Evolutionary conservation across 2,113 vertebrate genomes (phyloP).

Genomic region (Danionella cerebrum): DNA sequence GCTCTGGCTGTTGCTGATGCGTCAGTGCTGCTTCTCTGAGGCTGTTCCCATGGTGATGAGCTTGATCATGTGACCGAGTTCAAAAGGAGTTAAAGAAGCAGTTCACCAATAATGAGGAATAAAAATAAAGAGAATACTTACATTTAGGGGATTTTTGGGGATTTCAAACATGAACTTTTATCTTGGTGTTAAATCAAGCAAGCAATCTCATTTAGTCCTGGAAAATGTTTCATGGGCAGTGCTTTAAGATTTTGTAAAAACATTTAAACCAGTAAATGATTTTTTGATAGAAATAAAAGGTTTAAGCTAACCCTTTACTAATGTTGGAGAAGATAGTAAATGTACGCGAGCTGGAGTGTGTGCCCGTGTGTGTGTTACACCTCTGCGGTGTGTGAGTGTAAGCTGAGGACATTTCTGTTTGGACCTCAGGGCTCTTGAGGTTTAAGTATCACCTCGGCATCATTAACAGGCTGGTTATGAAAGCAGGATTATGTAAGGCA

Average conservation of each 20-base stretch:
- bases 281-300: too few species aligned
- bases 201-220: too few species aligned
- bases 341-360: background rate
- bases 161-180: too few species aligned
- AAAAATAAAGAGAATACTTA: too few species aligned
- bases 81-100: conserved; percentile 7
- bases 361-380: background rate
- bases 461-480: conserved; percentile 47
- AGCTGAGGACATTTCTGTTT: conserved; percentile 11
- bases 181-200: too few species aligned
- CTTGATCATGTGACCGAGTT: conserved; percentile 10
- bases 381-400: background rate
- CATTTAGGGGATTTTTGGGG: too few species aligned
- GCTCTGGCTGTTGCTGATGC: background rate
- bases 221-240: too few species aligned
- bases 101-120: too few species aligned
- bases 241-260: too few species aligned
- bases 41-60: conserved; percentile 19
- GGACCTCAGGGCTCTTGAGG: background rate
- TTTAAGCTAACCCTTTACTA: too few species aligned
- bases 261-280: too few species aligned
- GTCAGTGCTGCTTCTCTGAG: background rate
- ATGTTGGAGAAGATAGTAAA: background rate
- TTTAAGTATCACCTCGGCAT: conserved; percentile 31
- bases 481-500: conserved; percentile 55